Conservation (phyloP, 2,888 invertebrate species). For the Dolichopus griseipennis region DNA sequence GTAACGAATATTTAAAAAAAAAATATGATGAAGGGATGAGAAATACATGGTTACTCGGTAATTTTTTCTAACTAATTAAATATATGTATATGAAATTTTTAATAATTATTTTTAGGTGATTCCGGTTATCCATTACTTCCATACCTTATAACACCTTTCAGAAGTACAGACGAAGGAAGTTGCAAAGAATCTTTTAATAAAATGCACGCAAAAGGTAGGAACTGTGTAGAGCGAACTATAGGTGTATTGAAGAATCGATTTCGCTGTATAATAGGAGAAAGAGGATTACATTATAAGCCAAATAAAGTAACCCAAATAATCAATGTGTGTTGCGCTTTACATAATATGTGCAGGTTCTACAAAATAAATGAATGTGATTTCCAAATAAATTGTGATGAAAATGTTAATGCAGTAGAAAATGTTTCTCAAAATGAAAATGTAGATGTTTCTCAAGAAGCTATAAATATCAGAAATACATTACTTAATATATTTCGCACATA, state of each 20-base stretch:
- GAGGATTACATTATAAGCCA: slow-evolving; percentile 17
- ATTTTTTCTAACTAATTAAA: background rate
- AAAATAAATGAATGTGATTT: slow-evolving; percentile 11
- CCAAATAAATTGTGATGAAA: too few relatives aligned
- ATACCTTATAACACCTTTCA: slow-evolving; percentile 17
- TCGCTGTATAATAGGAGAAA: slow-evolving; percentile 15
- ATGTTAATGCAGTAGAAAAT: too few relatives aligned
- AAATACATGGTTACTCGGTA: background rate
- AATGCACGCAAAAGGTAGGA: slow-evolving; percentile 14
- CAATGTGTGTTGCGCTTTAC: slow-evolving; percentile 17
- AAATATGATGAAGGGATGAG: slow-evolving; percentile 2
- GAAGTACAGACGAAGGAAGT: slow-evolving; percentile 4
- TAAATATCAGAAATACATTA: too few relatives aligned
- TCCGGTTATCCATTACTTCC: slow-evolving; percentile 18
- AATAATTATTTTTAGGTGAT: slow-evolving; percentile 16
- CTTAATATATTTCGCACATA: too few relatives aligned
- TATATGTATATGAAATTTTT: background rate
- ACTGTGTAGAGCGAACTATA: slow-evolving; percentile 15
- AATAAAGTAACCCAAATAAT: slow-evolving; percentile 15
- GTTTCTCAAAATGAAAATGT: too few relatives aligned
- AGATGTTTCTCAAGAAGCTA: too few relatives aligned
- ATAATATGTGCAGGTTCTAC: slow-evolving; percentile 17
- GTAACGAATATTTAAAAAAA: background rate
- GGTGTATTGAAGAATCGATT: slow-evolving; percentile 17
- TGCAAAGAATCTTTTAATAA: slow-evolving; percentile 14